Base-by-base conservation (phyloP, 2,888 invertebrate genomes). In the Melanotus villosus region DNA sequence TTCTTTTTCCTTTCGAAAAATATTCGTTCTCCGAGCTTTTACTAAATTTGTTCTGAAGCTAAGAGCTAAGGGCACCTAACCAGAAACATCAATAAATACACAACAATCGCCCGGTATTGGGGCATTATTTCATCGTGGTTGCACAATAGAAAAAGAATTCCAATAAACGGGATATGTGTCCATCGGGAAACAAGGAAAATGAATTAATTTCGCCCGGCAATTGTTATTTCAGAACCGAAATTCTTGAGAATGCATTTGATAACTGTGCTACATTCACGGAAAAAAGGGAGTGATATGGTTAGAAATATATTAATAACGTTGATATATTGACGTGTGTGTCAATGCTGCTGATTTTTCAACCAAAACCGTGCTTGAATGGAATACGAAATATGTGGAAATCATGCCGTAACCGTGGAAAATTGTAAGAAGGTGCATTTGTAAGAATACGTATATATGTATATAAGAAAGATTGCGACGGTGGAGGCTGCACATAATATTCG, bases 141-240 rank as follows among this genome's bases (percentile, higher is more conserved):
- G 72, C 73, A 77, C 77, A 77, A 77, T 77, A 65, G 76, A 65
- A 71, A 71, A 74, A 72, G 76, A 76, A 77, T 77, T 77, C 77
- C 77, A 77, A 77, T 77, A 75, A 76, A 76, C 72, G 68, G 71
- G 67, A 64, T 66, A 68, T 71, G 65, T 68, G 65, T 64, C 68
- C 60, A 59, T 66, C 66, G 65, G 58, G 30, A 54, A 59, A 65
- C 69, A 65, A 60, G 69, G 60, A 65, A 65, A 69, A 69, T 59
- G 69, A 69, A 69, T 69, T 69, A 69, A 69, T 69, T 69, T 69
- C 43, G 50, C 58, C 59, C 54, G 32, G 50, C 58, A 65, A 69
- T 65, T 69, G 69, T 69, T 69, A 69, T 69, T 69, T 69, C 69
- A 47, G 69, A 64, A 65, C 43, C 34, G 59, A 56, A 43, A 60